Evolutionary conservation across 2,797 vertebrate species (phyloP), one percentile per base, ranked within the genome.

Genomic region (Myripristis jacobus): DNA sequence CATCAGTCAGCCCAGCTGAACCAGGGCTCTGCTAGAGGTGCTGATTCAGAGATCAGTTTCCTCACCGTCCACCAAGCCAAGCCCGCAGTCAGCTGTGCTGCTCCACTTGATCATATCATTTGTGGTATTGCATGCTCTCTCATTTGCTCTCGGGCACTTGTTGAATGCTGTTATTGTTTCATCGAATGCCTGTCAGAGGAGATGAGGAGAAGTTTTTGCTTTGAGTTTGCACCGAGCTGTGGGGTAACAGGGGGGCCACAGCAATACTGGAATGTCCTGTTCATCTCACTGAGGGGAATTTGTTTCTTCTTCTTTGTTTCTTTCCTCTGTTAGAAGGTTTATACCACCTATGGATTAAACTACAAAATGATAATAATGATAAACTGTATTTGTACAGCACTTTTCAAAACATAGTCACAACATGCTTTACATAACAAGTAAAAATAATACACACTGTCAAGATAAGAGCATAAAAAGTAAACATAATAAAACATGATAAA

Each of bases 11-110:
- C 44, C 66, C 48, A 27, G 19, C 73, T 66, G 84, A 76, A 66
- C 73, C 27, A 11, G 56, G 63, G 66, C 43, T 81, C 63, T 27
- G 58, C 56, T 31, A 6, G 48, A 87, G 77, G 78, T 84, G 87
- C 85, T 91, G 88, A 87, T 84, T 90, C 88, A 84, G 75, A 84
- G 80, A 77, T 91, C 41, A 13, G 12, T 86, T 86, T 88, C 85
- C 66, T 55, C 52, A 51, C 61, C n/a, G n/a, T n/a, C n/a, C n/a
- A n/a, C n/a, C n/a, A n/a, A n/a, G n/a, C n/a, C n/a, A n/a, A 8
- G 25, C 53, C 16, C 19, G 31, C 43, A 12, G 59, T 66, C 84
- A 77, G 78, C 77, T 84, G 77, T 64, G 81, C 67, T 53, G 60
- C 60, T 79, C 11, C n/a, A 2, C 59, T 85, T 79, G 61, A 84